A percentile compares a stretch with the other conserved stretches of the same genome.
These are phyloP conservation scores for Gambusia affinis DNA, from an alignment of 2,113 vertebrate genomes.

Conservation along the genomic window DNA sequence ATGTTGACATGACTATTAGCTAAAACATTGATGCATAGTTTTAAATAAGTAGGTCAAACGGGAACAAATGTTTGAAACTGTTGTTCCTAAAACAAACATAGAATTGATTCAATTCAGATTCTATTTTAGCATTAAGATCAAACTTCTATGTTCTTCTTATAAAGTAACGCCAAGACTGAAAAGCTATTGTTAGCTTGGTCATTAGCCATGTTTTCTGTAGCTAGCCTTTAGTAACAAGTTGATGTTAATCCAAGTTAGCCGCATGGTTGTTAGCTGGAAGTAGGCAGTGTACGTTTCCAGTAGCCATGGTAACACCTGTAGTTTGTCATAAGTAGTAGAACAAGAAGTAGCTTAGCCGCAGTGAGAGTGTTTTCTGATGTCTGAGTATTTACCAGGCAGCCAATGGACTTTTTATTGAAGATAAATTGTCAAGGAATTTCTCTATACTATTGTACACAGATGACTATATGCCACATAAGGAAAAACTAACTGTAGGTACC, in stretches of 20 bases:
- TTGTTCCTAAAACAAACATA: neutral
- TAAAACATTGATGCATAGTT: too few relatives aligned
- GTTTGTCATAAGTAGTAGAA: too few relatives aligned
- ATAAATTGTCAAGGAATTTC: neutral
- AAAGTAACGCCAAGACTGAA: neutral
- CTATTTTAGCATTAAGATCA: neutral
- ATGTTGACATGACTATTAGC: too few relatives aligned
- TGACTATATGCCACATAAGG: neutral
- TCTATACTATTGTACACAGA: neutral
- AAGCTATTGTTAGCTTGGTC: neutral
- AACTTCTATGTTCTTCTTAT: neutral
- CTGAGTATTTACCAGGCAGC: too few relatives aligned
- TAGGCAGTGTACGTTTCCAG: too few relatives aligned
- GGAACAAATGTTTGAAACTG: neutral
- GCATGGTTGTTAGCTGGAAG: neutral
- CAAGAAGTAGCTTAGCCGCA: too few relatives aligned
- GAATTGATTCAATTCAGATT: neutral
- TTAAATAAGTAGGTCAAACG: too few relatives aligned
- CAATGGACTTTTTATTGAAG: too few relatives aligned
- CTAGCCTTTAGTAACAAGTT: too few relatives aligned
- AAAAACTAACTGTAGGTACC: neutral
- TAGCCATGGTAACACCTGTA: too few relatives aligned
- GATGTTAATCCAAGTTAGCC: neutral
- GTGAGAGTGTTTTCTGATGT: too few relatives aligned
- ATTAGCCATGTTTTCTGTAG: too few relatives aligned